A percentile compares a stretch with the other conserved stretches of the same genome.
Conservation (phyloP, 2,888 invertebrate species). For the Andrena fulva region DNA sequence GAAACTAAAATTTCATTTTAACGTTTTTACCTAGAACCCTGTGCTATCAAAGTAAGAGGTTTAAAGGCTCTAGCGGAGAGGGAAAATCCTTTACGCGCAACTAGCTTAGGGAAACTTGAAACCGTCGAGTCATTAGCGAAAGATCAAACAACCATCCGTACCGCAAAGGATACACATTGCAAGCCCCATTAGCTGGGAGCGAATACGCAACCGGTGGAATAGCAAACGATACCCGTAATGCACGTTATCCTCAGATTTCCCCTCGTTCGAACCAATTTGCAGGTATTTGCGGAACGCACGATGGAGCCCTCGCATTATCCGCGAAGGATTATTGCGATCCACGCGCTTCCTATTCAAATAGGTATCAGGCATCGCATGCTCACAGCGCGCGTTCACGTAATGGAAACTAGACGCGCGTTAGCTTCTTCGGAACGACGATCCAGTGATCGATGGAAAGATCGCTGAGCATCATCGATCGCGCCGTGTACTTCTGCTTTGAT, state of each 20-base stretch:
- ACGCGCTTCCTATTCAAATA: slow-evolving; percentile 3
- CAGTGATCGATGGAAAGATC: slow-evolving; percentile 12
- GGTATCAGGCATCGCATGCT: background rate
- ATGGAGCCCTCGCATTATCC: slow-evolving; percentile 16
- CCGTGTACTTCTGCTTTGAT: background rate
- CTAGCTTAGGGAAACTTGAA: slow-evolving; percentile 6
- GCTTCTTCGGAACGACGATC: background rate
- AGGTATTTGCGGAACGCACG: slow-evolving; percentile 39
- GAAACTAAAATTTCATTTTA: too few species aligned
- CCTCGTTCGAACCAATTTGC: slow-evolving; percentile 45
- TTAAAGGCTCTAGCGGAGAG: background rate
- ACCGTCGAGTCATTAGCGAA: background rate
- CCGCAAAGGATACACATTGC: background rate
- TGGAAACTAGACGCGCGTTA: background rate
- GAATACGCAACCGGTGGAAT: slow-evolving; percentile 5
- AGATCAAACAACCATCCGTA: slow-evolving; percentile 3
- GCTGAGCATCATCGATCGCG: background rate
- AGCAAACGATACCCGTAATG: slow-evolving; percentile 19
- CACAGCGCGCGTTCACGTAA: background rate
- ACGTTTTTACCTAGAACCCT: too few species aligned
- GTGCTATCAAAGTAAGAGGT: too few species aligned
- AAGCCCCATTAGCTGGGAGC: slow-evolving; percentile 7
- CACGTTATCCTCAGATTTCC: slow-evolving; percentile 36
- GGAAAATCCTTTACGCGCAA: background rate
- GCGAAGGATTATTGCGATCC: slow-evolving; percentile 26